These are phyloP conservation scores for Orussus abietinus DNA, from an alignment of 1,140 invertebrate species.

Conservation along the genomic window DNA sequence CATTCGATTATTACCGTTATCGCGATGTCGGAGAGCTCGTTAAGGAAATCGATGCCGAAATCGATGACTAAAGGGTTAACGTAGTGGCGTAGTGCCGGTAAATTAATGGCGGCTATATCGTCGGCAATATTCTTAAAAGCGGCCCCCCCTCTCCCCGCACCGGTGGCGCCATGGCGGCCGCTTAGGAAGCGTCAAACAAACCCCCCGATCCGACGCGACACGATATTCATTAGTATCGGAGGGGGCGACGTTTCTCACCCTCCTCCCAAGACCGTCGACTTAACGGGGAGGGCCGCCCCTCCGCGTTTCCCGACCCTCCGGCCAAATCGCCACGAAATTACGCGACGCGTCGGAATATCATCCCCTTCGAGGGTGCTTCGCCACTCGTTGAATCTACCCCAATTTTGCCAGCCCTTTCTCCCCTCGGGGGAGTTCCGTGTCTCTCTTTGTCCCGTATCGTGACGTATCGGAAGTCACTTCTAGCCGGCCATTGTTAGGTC, in stretches of 20 bases:
- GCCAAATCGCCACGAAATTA: conserved; percentile 28
- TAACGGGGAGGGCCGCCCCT: conserved; percentile 27
- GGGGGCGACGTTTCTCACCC: conserved; percentile 41
- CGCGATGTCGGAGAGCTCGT: too few species aligned
- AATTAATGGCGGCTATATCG: conserved; percentile 33
- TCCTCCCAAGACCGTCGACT: conserved; percentile 26
- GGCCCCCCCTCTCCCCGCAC: conserved; percentile 14
- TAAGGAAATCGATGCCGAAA: too few species aligned
- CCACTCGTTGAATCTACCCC: conserved; percentile 14
- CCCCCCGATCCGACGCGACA: conserved; percentile 25
- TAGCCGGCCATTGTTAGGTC: too few species aligned
- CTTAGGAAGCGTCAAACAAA: conserved; percentile 25
- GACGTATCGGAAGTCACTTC: too few species aligned
- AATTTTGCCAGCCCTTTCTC: not conserved
- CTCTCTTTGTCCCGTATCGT: too few species aligned
- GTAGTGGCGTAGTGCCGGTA: conserved; percentile 38
- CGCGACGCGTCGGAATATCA: not conserved
- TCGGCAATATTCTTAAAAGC: conserved; percentile 44
- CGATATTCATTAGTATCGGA: conserved; percentile 47
- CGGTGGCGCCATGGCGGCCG: conserved; percentile 6
- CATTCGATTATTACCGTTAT: too few species aligned
- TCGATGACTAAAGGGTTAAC: too few species aligned
- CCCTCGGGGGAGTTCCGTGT: too few species aligned
- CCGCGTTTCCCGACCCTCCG: conserved; percentile 1
- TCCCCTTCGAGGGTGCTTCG: conserved; percentile 7